Base-by-base conservation (phyloP, 2,113 vertebrate species). In the Elaphurus davidianus region DNA sequence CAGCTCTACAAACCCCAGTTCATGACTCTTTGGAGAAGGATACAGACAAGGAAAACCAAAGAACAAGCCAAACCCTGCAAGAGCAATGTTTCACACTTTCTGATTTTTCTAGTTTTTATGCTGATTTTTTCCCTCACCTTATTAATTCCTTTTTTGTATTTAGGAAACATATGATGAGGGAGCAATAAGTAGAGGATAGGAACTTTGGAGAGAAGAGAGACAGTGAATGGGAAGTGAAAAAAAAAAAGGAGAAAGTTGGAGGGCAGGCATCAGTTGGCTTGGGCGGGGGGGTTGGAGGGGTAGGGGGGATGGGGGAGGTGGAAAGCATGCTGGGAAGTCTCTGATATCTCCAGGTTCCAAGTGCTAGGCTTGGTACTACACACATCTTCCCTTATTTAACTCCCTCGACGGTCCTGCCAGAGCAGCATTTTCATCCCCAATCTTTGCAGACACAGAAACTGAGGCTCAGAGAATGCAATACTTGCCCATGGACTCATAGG, bases 51-150 rank as follows among this genome's bases (percentile, higher is more conserved):
- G 74, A 52, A n/a, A 94, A 94, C 15, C 81, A 81, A 84, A 11
- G 19, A 91, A 55, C n/a, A 85, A 27, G 45, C 36, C 74, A 79
- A 81, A 47, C n/a, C 15, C 67, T 71, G 17, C 36, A 59, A 87
- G 90, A 91, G 91, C 89, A 78, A 27, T 0, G 0, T 55, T 84
- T 19, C 5, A 11, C 83, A 36, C 1, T 91, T 55, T 47, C 52
- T 92, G 79, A 86, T 43, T 95, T 96, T 93, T 89, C 30, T 92
- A 82, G 62, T 23, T 87, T 97, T 76, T 87, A 6, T 83, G 28
- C 25, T 87, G 27, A 62, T 82, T 74, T 96, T 85, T 57, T 3
- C 25, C 36, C 15, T 81, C 25, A 17, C 87, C 57, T 78, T 23
- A 79, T 67, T 62, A n/a, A 89, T 76, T 86, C 28, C 67, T 94